Evolutionary conservation across 2,797 vertebrate genomes (phyloP).

Genomic region (Lindbergichthys nudifrons): DNA sequence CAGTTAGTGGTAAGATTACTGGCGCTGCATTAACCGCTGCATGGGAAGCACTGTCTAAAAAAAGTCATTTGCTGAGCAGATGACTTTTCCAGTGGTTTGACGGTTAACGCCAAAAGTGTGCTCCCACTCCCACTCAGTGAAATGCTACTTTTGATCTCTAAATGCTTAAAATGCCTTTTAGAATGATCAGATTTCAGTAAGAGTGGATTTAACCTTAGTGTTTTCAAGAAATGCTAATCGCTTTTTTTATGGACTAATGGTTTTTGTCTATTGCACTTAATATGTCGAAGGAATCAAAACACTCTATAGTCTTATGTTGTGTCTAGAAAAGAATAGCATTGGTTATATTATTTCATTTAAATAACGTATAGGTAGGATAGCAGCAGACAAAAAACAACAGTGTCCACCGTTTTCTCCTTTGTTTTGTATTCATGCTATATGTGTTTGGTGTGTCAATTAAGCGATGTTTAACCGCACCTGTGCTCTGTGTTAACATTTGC

Average conservation of each 20-base stretch:
- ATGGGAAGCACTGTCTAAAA: constrained; percentile 70
- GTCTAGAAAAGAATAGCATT: constrained; percentile 16
- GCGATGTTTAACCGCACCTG: constrained; percentile 34
- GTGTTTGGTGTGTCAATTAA: no score
- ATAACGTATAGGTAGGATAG: constrained; percentile 47
- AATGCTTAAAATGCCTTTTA: constrained; percentile 47
- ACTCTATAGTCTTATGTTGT: constrained; percentile 12
- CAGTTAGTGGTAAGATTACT: constrained; percentile 82
- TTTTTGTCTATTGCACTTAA: constrained; percentile 9
- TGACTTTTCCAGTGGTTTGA: constrained; percentile 66
- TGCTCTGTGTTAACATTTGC: constrained; percentile 70
- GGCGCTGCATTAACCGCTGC: constrained; percentile 68
- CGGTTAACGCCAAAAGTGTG: constrained; percentile 43
- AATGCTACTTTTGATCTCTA: constrained; percentile 50
- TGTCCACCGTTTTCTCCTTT: constrained; percentile 29
- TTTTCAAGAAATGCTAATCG: constrained; percentile 32
- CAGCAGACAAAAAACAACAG: constrained; percentile 28
- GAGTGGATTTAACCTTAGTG: constrained; percentile 51
- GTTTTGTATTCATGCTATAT: constrained; percentile 38
- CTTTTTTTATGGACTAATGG: constrained; percentile 33
- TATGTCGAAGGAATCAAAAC: constrained; percentile 1
- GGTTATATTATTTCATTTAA: constrained; percentile 23
- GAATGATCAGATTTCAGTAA: constrained; percentile 24
- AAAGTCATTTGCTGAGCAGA: constrained; percentile 66
- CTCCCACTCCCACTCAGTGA: constrained; percentile 39